Evolutionary conservation across 1,140 invertebrate genomes (phyloP).

Genomic region (Choristoneura fumiferana): DNA sequence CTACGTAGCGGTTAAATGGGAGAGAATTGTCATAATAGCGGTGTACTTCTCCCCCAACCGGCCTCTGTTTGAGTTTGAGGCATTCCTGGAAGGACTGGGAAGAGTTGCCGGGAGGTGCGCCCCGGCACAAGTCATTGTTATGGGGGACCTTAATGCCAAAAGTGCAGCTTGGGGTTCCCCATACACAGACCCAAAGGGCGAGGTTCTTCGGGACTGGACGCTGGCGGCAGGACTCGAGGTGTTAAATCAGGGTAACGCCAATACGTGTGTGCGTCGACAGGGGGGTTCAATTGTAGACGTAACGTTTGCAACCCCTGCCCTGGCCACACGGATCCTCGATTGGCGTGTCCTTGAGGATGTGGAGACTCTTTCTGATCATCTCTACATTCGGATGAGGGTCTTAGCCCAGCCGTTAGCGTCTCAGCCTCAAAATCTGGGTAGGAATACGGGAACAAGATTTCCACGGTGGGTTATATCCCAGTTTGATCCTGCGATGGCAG

Average conservation of each 20-base stretch:
- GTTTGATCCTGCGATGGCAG: no score
- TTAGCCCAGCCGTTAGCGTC: no score
- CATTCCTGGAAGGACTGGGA: constrained; percentile 15
- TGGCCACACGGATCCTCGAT: no score
- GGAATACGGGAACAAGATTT: no score
- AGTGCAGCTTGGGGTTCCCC: constrained; percentile 23
- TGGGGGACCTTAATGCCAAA: constrained; percentile 31
- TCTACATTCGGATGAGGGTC: no score
- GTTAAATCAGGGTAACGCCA: not conserved
- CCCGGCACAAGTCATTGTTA: constrained; percentile 8
- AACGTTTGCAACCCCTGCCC: no score
- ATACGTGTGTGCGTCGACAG: no score
- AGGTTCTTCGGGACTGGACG: constrained; percentile 12
- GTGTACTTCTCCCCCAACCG: constrained; percentile 30
- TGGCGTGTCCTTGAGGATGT: no score
- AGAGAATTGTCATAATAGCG: not conserved
- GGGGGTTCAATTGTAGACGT: no score
- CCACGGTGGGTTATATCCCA: no score
- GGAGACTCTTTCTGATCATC: no score
- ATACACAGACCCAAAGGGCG: not conserved
- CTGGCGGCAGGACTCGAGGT: not conserved
- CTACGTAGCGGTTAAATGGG: not conserved
- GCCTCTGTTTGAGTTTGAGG: constrained; percentile 20
- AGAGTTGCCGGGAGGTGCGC: not conserved
- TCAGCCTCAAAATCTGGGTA: no score